Percentiles rank a stretch among this genome's conserved stretches.
Evolutionary conservation across 2,888 invertebrate genomes (phyloP).

Genomic region (Oegoconia quadripuncta): DNA sequence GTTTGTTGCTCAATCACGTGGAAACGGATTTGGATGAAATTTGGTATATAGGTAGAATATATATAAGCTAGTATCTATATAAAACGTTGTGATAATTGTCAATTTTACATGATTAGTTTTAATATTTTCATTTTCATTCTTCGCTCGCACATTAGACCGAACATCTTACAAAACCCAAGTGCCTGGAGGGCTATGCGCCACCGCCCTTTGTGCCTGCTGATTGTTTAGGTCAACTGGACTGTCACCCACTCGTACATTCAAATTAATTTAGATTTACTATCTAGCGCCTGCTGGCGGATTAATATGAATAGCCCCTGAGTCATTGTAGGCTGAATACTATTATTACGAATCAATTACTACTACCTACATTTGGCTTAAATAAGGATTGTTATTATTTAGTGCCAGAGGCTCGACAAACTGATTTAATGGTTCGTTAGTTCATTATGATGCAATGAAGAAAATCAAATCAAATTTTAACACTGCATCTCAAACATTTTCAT

Average conservation of each 20-base stretch:
- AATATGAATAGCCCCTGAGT: conserved; percentile 35
- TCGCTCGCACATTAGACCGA: conserved; percentile 31
- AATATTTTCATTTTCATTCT: too few relatives aligned
- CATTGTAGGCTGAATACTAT: conserved; percentile 9
- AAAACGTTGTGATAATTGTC: too few relatives aligned
- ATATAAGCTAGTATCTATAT: too few relatives aligned
- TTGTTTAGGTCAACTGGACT: conserved; percentile 59
- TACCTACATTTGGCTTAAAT: conserved; percentile 1
- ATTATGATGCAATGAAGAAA: too few relatives aligned
- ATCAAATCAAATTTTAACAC: too few relatives aligned
- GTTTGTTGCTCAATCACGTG: too few relatives aligned
- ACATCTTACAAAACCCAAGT: conserved; percentile 30
- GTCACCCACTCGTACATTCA: conserved; percentile 60
- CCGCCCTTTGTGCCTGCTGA: conserved; percentile 52
- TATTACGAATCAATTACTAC: conserved; percentile 16
- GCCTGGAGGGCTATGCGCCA: conserved; percentile 34
- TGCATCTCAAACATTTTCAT: too few relatives aligned
- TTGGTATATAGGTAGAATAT: too few relatives aligned
- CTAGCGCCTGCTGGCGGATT: conserved; percentile 34
- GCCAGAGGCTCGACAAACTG: too few relatives aligned
- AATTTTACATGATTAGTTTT: too few relatives aligned
- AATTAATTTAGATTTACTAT: conserved; percentile 68
- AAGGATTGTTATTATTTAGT: neutral
- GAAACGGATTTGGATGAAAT: too few relatives aligned
- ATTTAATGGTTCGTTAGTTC: too few relatives aligned